A percentile compares a stretch with the other conserved stretches of the same genome.
These are phyloP conservation scores for Pollenia labialis DNA, from an alignment of 2,888 invertebrate genomes.

Conservation along the genomic window DNA sequence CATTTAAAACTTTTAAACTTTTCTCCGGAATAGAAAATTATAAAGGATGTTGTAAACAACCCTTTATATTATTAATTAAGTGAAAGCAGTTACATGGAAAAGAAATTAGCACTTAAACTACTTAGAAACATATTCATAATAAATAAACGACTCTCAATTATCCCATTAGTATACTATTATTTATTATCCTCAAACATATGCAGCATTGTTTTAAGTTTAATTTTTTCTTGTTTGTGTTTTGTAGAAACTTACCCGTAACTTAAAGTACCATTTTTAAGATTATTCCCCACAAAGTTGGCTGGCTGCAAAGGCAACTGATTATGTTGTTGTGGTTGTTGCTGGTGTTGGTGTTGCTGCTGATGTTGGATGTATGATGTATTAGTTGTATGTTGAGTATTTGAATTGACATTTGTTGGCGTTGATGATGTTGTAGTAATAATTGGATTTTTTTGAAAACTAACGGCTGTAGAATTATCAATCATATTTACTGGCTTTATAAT, in stretches of 20 bases:
- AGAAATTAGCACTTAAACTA: neutral
- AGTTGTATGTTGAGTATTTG: slow-evolving; percentile 75
- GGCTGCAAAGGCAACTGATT: slow-evolving; percentile 74
- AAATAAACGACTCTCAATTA: neutral
- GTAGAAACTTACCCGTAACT: slow-evolving; percentile 77
- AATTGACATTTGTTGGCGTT: slow-evolving; percentile 73
- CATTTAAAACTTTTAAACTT: too few relatives aligned
- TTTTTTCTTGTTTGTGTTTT: neutral
- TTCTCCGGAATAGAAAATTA: neutral
- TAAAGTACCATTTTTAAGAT: slow-evolving; percentile 78
- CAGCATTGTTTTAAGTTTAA: neutral
- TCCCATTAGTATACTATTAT: slow-evolving; percentile 5
- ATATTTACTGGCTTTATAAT: slow-evolving; percentile 77
- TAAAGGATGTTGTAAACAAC: neutral
- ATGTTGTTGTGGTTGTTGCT: slow-evolving; percentile 68
- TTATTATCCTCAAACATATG: neutral
- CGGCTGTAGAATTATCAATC: slow-evolving; percentile 63
- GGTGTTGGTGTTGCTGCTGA: slow-evolving; percentile 58
- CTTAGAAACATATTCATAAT: neutral
- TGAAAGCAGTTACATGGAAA: slow-evolving; percentile 1
- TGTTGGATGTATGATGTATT: slow-evolving; percentile 73
- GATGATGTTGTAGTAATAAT: slow-evolving; percentile 65
- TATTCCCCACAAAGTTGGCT: slow-evolving; percentile 78
- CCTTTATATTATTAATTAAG: slow-evolving; percentile 2
- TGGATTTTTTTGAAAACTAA: slow-evolving; percentile 71